These are phyloP conservation scores for Agrotis ipsilon DNA, from an alignment of 2,888 invertebrate genomes.

Conservation along the genomic window DNA sequence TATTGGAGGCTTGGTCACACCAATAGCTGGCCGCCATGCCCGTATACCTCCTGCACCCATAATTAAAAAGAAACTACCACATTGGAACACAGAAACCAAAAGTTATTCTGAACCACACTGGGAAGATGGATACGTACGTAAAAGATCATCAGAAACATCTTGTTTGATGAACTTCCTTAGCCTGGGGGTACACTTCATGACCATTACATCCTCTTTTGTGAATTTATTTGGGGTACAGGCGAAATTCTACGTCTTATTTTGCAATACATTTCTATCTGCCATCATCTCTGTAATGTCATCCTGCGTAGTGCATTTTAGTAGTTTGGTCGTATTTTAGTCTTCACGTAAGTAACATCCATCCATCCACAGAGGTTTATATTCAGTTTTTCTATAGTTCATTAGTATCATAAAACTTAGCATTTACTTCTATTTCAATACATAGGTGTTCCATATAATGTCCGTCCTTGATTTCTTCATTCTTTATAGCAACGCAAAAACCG, in stretches of 20 bases:
- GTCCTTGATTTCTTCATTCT: slow-evolving; percentile 20
- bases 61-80: slow-evolving; percentile 38
- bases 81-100: slow-evolving; percentile 21
- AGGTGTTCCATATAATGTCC: not conserved
- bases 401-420: not conserved
- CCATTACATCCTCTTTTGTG: not conserved
- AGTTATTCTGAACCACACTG: slow-evolving; percentile 29
- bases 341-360: slow-evolving; percentile 3
- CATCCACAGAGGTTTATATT: no score
- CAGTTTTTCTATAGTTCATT: not conserved
- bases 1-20: slow-evolving; percentile 35
- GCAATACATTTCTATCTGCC: not conserved
- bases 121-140: slow-evolving; percentile 50
- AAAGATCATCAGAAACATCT: slow-evolving; percentile 15
- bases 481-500: slow-evolving; percentile 47
- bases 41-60: slow-evolving; percentile 30
- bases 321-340: not conserved
- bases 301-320: not conserved
- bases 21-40: slow-evolving; percentile 27
- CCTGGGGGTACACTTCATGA: slow-evolving; percentile 3
- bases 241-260: not conserved
- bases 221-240: not conserved
- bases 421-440: not conserved
- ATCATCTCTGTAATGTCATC: not conserved
- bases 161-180: slow-evolving; percentile 21